phyloP scores from a whole-genome alignment of 2,888 invertebrate species.

The Polydrusus tereticollis region DNA sequence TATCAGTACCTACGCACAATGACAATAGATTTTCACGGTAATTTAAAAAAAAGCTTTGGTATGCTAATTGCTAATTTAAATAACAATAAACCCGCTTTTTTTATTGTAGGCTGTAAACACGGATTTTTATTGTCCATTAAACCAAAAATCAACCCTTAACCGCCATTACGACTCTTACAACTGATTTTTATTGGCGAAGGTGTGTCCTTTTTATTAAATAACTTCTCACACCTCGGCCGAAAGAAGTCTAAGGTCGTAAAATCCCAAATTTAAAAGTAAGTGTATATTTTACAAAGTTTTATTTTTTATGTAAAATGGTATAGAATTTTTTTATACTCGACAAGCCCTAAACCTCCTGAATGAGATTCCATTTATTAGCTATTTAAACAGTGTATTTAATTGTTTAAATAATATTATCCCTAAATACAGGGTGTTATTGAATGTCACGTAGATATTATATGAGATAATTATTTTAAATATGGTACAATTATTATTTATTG shows the following conservation, averaged over 20 bases:
- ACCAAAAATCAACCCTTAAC: constrained; percentile 43
- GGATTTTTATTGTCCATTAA: constrained; percentile 38
- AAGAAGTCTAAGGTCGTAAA: background rate
- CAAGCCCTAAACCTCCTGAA: no score
- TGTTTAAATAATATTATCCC: no score
- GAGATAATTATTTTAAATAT: no score
- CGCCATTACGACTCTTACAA: constrained; percentile 20
- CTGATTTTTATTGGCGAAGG: constrained; percentile 33
- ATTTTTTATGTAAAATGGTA: background rate
- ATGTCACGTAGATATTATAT: no score
- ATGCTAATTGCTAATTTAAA: constrained; percentile 33
- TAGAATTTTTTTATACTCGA: background rate
- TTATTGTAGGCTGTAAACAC: constrained; percentile 38
- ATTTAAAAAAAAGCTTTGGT: background rate
- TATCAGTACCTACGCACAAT: background rate
- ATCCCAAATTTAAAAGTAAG: background rate
- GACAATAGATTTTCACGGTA: background rate
- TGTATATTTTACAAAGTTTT: background rate
- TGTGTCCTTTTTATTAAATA: constrained; percentile 23
- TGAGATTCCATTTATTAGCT: no score
- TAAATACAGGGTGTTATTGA: no score
- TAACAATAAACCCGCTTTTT: constrained; percentile 38
- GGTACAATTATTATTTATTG: no score
- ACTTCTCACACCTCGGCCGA: constrained; percentile 21
- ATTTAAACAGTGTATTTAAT: no score